phyloP scores from a whole-genome alignment of 2,113 vertebrate genomes.

The Castor canadensis region DNA sequence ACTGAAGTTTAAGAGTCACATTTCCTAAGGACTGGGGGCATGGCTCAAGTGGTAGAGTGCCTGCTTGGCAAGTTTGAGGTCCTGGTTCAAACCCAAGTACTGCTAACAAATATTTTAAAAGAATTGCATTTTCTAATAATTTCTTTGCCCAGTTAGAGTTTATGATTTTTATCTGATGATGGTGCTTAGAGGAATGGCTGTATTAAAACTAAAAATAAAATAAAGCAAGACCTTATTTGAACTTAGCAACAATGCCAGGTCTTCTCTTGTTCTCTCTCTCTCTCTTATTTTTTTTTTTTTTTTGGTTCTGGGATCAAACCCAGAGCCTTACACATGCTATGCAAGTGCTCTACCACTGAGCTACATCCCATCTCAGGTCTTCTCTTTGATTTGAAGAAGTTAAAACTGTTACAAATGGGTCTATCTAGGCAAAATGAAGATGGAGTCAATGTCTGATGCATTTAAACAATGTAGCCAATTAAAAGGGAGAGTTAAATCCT shows the following conservation, averaged over 20 bases:
- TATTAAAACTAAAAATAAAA: conserved; percentile 15
- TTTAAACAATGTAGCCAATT: background rate
- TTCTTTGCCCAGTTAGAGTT: background rate
- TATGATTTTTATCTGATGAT: background rate
- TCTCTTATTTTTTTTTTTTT: too few relatives aligned
- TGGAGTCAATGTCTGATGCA: background rate
- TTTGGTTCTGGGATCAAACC: too few relatives aligned
- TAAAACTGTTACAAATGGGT: background rate
- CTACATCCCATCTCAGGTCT: too few relatives aligned
- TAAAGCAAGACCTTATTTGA: background rate
- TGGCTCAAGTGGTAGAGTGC: too few relatives aligned
- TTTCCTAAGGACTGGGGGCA: too few relatives aligned
- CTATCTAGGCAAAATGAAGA: background rate
- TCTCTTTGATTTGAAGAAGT: background rate
- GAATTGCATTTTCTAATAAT: background rate
- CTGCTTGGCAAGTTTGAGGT: too few relatives aligned
- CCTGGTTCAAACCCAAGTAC: too few relatives aligned
- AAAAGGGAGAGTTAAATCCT: background rate
- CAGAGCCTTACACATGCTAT: too few relatives aligned
- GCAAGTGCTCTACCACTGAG: too few relatives aligned
- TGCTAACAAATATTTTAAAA: too few relatives aligned
- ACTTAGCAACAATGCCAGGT: background rate
- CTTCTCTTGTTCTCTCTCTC: too few relatives aligned
- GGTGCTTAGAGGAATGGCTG: background rate
- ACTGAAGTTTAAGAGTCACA: background rate